Evolutionary conservation across 1,140 invertebrate genomes (phyloP).

Genomic region (Penaeus japonicus): DNA sequence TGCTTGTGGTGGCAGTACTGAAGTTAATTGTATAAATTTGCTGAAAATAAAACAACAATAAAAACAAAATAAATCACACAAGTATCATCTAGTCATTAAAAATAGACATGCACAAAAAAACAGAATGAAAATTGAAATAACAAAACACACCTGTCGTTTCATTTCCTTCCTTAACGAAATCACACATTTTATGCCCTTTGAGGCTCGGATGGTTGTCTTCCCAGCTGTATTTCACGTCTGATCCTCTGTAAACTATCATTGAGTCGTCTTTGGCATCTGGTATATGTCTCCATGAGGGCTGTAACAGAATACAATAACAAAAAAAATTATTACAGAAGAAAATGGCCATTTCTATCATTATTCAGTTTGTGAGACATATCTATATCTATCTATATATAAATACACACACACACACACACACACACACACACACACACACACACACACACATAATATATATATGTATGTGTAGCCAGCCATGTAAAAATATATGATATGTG

Average conservation of each 20-base stretch:
- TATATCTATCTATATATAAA: too few species aligned
- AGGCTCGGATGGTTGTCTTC: conserved; percentile 68
- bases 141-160: conserved; percentile 29
- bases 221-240: conserved; percentile 88
- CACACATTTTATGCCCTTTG: conserved; percentile 72
- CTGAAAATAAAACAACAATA: not conserved
- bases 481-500: too few species aligned
- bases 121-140: not conserved
- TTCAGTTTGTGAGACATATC: too few species aligned
- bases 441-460: too few species aligned
- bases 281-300: conserved; percentile 92
- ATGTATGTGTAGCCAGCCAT: too few species aligned
- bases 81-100: not conserved
- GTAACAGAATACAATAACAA: conserved; percentile 86
- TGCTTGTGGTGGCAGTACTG: too few species aligned
- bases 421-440: too few species aligned
- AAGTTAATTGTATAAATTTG: too few species aligned
- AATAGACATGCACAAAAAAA: not conserved
- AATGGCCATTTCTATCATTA: not conserved
- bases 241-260: conserved; percentile 91
- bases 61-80: not conserved
- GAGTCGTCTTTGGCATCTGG: conserved; percentile 76
- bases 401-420: too few species aligned
- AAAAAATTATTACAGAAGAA: not conserved
- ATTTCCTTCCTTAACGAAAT: conserved; percentile 80